Conservation (phyloP, 2,113 vertebrate genomes). For the Proteles cristata region DNA sequence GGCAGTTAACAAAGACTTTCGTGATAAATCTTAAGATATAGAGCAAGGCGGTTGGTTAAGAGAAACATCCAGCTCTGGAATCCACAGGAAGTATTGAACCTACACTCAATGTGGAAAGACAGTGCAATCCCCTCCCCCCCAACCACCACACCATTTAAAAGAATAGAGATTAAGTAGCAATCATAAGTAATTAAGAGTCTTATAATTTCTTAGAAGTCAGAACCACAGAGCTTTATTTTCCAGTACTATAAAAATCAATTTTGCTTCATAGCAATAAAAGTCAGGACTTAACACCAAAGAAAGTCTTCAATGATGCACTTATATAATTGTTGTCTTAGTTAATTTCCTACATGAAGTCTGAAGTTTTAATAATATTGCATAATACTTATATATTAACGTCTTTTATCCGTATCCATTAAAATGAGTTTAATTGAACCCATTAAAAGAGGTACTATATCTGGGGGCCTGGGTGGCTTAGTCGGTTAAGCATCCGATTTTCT, state of each 20-base stretch:
- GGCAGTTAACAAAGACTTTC: conserved; percentile 69
- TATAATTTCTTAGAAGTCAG: background rate
- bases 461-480: too few relatives aligned
- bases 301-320: background rate
- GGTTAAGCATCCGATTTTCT: too few relatives aligned
- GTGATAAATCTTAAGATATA: conserved; percentile 27
- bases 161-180: background rate
- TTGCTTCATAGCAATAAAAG: background rate
- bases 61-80: background rate
- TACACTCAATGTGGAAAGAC: background rate
- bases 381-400: background rate
- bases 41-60: background rate
- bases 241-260: background rate
- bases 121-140: background rate
- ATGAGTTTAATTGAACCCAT: background rate
- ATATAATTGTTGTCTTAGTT: background rate
- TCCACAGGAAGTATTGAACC: background rate
- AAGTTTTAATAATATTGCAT: background rate
- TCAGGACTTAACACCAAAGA: background rate
- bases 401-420: background rate
- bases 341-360: background rate
- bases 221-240: background rate
- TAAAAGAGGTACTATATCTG: background rate
- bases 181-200: background rate
- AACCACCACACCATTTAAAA: background rate